Evolutionary conservation across 2,888 invertebrate genomes (phyloP).

Genomic region (Cheiracanthium punctorium): DNA sequence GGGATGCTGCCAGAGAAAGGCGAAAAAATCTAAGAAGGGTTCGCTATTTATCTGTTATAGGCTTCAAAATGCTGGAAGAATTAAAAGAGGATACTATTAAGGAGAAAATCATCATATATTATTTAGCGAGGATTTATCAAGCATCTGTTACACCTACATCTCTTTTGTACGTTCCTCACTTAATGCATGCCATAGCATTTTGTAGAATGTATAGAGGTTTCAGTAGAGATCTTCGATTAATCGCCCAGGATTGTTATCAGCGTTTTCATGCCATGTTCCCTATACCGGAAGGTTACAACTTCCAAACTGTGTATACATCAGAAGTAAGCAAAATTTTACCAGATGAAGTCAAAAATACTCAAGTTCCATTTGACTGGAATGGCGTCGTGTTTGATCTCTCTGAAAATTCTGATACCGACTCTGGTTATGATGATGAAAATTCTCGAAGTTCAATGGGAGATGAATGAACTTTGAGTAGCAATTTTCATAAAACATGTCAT

Average conservation of each 20-base stretch:
- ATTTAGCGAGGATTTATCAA: background rate
- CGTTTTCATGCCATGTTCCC: conserved; percentile 36
- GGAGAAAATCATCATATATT: background rate
- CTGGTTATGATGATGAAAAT: too few species aligned
- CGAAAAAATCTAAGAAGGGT: background rate
- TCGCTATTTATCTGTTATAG: background rate
- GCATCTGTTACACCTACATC: background rate
- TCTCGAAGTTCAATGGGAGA: too few species aligned
- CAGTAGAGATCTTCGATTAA: too few species aligned
- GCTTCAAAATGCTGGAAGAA: background rate
- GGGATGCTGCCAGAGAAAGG: background rate
- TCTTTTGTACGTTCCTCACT: background rate
- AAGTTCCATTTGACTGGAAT: too few species aligned
- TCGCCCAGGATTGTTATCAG: conserved; percentile 24
- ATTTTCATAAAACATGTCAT: too few species aligned
- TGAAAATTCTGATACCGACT: too few species aligned
- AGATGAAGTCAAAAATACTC: background rate
- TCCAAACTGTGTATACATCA: conserved; percentile 39
- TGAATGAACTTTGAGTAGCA: too few species aligned
- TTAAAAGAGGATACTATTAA: background rate
- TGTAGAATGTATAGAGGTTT: background rate
- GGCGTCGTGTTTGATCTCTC: too few species aligned
- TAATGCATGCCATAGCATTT: background rate
- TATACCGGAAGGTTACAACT: conserved; percentile 42
- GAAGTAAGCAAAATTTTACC: conserved; percentile 29